phyloP scores from a whole-genome alignment of 2,888 invertebrate genomes.

The Automeris io region DNA sequence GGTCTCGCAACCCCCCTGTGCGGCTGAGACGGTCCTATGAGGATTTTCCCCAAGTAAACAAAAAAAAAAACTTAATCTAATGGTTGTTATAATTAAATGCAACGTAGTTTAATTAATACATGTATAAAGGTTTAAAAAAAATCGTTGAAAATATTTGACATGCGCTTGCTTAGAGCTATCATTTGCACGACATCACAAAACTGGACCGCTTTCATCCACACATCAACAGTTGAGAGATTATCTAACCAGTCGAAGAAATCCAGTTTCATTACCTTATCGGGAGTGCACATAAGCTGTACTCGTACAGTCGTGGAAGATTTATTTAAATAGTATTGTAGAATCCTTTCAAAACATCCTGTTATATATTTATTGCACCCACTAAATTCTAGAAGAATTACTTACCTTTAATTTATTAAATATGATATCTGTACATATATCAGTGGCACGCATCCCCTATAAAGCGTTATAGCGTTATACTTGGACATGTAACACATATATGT shows the following conservation, averaged over 20 bases:
- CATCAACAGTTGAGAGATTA: conserved; percentile 8
- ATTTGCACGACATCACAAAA: conserved; percentile 8
- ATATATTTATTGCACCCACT: background rate
- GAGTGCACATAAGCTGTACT: background rate
- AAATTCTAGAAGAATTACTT: too few species aligned
- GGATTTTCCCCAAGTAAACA: too few species aligned
- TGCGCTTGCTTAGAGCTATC: background rate
- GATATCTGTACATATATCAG: too few species aligned
- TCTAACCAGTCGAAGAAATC: conserved; percentile 7
- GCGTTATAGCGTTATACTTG: too few species aligned
- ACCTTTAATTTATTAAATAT: too few species aligned
- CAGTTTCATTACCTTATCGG: conserved; percentile 7
- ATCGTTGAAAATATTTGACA: background rate
- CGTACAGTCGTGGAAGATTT: background rate
- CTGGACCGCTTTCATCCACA: conserved; percentile 20
- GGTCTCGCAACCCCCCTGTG: too few species aligned
- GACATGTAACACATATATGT: too few species aligned
- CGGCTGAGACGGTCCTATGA: too few species aligned
- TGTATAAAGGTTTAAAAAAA: too few species aligned
- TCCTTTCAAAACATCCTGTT: background rate
- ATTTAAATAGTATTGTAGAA: background rate
- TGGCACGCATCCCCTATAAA: too few species aligned
- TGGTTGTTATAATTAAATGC: background rate
- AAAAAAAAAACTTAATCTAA: too few species aligned
- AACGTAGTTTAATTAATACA: background rate